Base-by-base conservation (phyloP, 1,140 invertebrate genomes). In the Doryteuthis pealeii region DNA sequence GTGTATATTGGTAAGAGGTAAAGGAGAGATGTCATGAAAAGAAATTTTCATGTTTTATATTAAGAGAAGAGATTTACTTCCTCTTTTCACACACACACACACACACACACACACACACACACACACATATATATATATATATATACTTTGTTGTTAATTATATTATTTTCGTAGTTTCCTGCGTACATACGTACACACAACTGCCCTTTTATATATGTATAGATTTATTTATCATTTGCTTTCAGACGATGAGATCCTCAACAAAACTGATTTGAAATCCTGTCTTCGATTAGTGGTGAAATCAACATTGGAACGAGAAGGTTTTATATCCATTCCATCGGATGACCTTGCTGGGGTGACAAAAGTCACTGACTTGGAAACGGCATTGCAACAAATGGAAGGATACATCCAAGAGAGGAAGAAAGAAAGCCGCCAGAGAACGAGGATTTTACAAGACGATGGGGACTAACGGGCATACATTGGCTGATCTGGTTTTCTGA, bases 281-380 rank as follows among this genome's bases (percentile, higher is more conserved):
- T 84, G 83, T 74, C 65, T 84, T 3, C 71, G 79, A 15, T 49
- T 81, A n/a, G 80, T 82, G 2, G 73, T 84, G 2, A 72, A 82
- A 70, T 30, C 80, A 28, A 77, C 72, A 45, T 74, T 84, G 66
- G 77, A 78, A 22, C 71, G 79, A 33, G 77, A 81, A 14, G 83
- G 83, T 0, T 68, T 73, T n/a, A 70, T 84, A 26, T 65, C 62
- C 32, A 43, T 81, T 1, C 78, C 80, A 1, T 79, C 74, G n/a
- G 74, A 81, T 26, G 54, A 74, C n/a, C 45, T 70, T n/a, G 45
- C 67, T 15, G 79, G 79, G 0, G 78, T 82, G 35, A 76, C 79
- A 70, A 49, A 78, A 70, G 77, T 82, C 32, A 76, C 77, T 0
- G 75, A 82, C 69, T 31, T 71, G 12, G 78, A 81, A 6, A 74